Conservation (phyloP, 2,797 vertebrate species). For the Eulemur albifrons region DNA sequence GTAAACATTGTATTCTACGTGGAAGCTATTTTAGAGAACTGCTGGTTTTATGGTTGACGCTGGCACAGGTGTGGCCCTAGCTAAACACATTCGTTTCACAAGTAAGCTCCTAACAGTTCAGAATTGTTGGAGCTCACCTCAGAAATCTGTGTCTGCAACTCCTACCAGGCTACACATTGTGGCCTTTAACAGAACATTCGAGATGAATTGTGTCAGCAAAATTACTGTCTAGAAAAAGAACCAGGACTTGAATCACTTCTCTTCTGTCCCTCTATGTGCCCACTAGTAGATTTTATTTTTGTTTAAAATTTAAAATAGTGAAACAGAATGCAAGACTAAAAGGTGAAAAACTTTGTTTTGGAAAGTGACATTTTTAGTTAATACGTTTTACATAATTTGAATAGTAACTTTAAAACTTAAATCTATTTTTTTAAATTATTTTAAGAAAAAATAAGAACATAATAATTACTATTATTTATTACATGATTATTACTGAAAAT, state of each 20-base stretch:
- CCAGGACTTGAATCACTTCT: background rate
- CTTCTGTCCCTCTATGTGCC: background rate
- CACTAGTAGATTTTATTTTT: background rate
- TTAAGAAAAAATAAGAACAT: background rate
- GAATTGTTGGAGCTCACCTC: background rate
- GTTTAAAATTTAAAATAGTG: background rate
- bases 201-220: background rate
- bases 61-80: too few species aligned
- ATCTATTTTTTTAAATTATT: background rate
- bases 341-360: background rate
- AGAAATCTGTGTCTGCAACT: background rate
- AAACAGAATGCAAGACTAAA: background rate
- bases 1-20: background rate
- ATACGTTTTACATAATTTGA: background rate
- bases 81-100: background rate
- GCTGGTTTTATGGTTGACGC: background rate
- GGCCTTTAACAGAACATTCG: background rate
- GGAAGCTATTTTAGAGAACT: background rate
- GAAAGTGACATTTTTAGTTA: background rate
- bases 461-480: background rate
- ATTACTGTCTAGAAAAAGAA: background rate
- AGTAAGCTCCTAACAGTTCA: background rate
- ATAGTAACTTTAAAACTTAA: background rate
- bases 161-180: background rate
- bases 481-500: background rate